These are phyloP conservation scores for Pammene fasciana DNA, from an alignment of 2,888 invertebrate species.

Conservation along the genomic window DNA sequence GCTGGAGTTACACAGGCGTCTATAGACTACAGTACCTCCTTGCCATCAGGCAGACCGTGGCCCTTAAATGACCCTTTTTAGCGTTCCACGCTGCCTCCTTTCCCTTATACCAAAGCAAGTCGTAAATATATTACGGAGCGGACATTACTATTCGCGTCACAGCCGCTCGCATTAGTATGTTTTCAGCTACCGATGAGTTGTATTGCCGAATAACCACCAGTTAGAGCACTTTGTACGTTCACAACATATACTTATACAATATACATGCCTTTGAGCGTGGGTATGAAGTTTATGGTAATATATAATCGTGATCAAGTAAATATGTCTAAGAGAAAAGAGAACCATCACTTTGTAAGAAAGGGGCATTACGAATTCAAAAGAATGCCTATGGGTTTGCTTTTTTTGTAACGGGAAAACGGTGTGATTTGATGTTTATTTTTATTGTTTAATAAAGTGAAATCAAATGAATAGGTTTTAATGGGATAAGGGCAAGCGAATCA, in stretches of 20 bases:
- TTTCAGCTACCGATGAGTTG: constrained; percentile 26
- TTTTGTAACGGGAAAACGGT: too few relatives aligned
- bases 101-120: not conserved
- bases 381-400: not conserved
- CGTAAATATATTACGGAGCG: constrained; percentile 25
- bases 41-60: too few relatives aligned
- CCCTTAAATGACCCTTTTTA: not conserved
- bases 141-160: constrained; percentile 26
- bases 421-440: too few relatives aligned
- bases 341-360: not conserved
- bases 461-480: too few relatives aligned
- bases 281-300: too few relatives aligned
- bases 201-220: constrained; percentile 21
- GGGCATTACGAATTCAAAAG: not conserved
- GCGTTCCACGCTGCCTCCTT: not conserved
- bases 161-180: constrained; percentile 25
- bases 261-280: too few relatives aligned
- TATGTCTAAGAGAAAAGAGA: too few relatives aligned
- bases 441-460: too few relatives aligned
- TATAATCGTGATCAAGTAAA: too few relatives aligned
- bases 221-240: constrained; percentile 18
- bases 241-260: not conserved
- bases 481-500: too few relatives aligned
- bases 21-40: too few relatives aligned
- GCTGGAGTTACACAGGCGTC: too few relatives aligned